Conservation (phyloP, 2,888 invertebrate species). For the Troides helena region DNA sequence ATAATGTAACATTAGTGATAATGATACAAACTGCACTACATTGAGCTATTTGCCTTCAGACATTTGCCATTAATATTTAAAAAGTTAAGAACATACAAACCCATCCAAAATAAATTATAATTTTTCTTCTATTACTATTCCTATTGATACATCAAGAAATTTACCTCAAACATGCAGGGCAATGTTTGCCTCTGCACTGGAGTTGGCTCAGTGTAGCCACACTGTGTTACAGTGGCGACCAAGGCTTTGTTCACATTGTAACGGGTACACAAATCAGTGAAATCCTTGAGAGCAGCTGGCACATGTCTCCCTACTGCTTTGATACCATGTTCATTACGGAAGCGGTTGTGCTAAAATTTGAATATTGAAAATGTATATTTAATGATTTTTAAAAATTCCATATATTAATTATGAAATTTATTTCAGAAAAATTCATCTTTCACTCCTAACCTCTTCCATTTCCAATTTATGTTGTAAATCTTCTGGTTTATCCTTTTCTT, state of each 20-base stretch:
- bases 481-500: conserved; percentile 64
- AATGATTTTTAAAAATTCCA: neutral
- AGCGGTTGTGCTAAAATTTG: conserved; percentile 82
- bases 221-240: conserved; percentile 84
- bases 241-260: conserved; percentile 82
- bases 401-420: neutral
- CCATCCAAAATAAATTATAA: too few species aligned
- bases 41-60: too few species aligned
- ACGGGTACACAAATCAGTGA: conserved; percentile 81
- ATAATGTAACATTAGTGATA: too few species aligned
- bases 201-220: conserved; percentile 89
- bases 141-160: neutral
- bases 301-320: conserved; percentile 88
- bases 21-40: too few species aligned
- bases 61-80: too few species aligned
- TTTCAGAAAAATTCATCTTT: neutral
- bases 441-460: conserved; percentile 57
- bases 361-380: neutral
- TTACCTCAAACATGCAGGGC: conserved; percentile 90
- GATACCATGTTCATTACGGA: conserved; percentile 88
- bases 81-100: too few species aligned
- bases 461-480: conserved; percentile 74
- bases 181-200: conserved; percentile 96
- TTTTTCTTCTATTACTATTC: too few species aligned
- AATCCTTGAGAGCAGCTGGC: conserved; percentile 87